These are phyloP conservation scores for Sebastes vulpes DNA, from an alignment of 2,797 vertebrate genomes.

Conservation along the genomic window DNA sequence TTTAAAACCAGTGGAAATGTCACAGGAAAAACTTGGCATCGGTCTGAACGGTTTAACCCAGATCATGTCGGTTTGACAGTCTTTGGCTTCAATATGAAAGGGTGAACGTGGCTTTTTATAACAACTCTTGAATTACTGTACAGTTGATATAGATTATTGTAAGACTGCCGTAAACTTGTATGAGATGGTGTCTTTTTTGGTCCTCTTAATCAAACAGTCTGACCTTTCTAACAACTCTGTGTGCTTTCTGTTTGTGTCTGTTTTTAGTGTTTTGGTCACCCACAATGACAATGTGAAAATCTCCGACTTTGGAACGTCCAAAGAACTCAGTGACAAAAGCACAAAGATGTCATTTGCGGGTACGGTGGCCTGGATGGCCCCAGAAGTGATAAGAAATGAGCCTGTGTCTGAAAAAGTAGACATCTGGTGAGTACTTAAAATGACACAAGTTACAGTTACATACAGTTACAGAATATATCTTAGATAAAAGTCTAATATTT, in stretches of 20 bases:
- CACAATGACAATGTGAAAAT: conserved; percentile 97
- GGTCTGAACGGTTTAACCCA: background rate
- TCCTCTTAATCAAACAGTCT: background rate
- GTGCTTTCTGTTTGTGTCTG: background rate
- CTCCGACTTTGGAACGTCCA: conserved; percentile 98
- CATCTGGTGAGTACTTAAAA: conserved; percentile 91
- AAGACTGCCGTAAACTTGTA: background rate
- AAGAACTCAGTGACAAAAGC: conserved; percentile 99
- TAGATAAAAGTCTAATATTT: background rate
- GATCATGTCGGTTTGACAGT: background rate
- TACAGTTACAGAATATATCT: background rate
- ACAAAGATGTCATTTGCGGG: conserved; percentile 99
- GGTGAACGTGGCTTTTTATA: background rate
- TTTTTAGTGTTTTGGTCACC: conserved; percentile 94
- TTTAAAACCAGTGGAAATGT: conserved; percentile 17
- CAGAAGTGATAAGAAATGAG: conserved; percentile 98
- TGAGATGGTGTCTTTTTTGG: background rate
- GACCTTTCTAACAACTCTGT: background rate
- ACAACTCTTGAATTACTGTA: background rate
- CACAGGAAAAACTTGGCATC: background rate
- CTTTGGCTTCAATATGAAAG: background rate
- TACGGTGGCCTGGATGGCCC: conserved; percentile 99
- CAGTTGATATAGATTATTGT: background rate
- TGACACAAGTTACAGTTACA: no score
- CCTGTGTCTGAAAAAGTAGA: conserved; percentile 99